Base-by-base conservation (phyloP, 2,113 vertebrate species). In the Climacteris rufus region DNA sequence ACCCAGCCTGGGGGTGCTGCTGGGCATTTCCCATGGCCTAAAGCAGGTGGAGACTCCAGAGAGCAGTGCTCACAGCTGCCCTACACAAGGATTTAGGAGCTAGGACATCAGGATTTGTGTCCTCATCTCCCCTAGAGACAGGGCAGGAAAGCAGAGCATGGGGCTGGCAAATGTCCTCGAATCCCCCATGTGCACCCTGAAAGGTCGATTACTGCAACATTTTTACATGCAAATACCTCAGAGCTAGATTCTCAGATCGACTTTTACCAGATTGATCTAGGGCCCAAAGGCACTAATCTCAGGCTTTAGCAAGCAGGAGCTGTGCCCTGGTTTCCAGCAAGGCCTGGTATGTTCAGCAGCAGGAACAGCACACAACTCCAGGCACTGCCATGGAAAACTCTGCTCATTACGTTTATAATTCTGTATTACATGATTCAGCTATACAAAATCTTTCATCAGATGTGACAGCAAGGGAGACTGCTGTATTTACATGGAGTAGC, bases 391-490 rank as follows among this genome's bases (percentile, higher is more conserved):
- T 28, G 44, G 68, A 78, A 81, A 86, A 68, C 25, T 13, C 40
- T 24, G 37, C 63, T 42, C 50, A 57, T 80, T 50, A 57, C 35
- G 68, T 47, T 54, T 13, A 7, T 28, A 66, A 71, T 75, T 66
- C 79, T 70, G 15, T 23, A 16, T 39, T 60, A 61, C 33, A 24
- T 6, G 22, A 77, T 77, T 77, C 71, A 93, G 44, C 66, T 59
- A 54, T 16, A 80, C 15, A 15, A 59, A 66, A 17, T 75, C 57
- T 80, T 59, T 28, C 49, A 50, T 88, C 63, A 70, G 75, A 85
- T 74, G 59, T 25, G 91, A 85, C 33, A 77, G 78, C 79, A 91
- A 88, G 50, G 49, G 70, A 86, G 83, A 65, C 59, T 95, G 90
- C 87, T 86, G 79, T 92, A 86, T 86, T 92, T 84, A 84, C 84